Evolutionary conservation across 2,888 invertebrate species (phyloP).

Genomic region (Dynastes tityus): DNA sequence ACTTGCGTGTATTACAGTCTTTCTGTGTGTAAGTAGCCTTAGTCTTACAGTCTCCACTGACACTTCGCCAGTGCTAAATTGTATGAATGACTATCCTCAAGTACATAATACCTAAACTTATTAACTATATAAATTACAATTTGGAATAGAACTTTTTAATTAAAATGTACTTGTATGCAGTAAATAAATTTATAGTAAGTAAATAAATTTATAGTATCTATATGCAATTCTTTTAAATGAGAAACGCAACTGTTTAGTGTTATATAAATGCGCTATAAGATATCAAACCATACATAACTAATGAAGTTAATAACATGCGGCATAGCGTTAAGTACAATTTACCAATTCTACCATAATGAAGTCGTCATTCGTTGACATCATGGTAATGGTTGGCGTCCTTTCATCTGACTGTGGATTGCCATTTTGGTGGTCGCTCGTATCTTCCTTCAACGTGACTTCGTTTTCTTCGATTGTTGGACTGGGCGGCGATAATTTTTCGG

Average conservation of each 20-base stretch:
- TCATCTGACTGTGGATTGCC: conserved; percentile 66
- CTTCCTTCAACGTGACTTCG: conserved; percentile 45
- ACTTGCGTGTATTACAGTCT: no score
- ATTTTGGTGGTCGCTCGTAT: conserved; percentile 58
- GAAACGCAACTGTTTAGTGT: conserved; percentile 7
- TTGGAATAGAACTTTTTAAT: no score
- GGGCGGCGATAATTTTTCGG: conserved; percentile 62
- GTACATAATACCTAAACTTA: no score
- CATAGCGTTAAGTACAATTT: conserved; percentile 67
- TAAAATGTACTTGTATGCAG: no score
- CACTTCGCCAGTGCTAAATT: no score
- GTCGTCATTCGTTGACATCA: conserved; percentile 75
- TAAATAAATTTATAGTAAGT: no score
- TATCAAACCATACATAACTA: conserved; percentile 29
- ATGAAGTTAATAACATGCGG: conserved; percentile 55
- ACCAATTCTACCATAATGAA: conserved; percentile 83
- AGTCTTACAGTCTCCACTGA: no score
- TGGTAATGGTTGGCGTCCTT: conserved; percentile 71
- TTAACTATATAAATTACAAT: no score
- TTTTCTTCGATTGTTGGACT: conserved; percentile 48
- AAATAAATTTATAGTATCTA: no score
- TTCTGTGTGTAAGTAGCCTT: no score
- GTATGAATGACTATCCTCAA: no score
- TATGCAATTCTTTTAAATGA: not conserved
- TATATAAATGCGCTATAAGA: conserved; percentile 21